A percentile compares a stretch with the other conserved stretches of the same genome.
Conservation (phyloP, 2,888 invertebrate genomes). For the Eretmocerus hayati region DNA sequence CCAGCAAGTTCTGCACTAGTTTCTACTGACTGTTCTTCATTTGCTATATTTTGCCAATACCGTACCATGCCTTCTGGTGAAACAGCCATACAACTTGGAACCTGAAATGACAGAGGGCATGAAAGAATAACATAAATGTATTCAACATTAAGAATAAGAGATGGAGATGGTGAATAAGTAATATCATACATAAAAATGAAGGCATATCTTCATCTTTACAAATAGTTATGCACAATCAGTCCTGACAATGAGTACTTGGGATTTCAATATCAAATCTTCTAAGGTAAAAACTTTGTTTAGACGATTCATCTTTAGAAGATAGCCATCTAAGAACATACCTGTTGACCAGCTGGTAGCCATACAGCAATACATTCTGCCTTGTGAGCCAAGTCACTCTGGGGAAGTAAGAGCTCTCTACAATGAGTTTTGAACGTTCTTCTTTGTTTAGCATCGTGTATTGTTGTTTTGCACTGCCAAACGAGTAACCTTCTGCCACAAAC, state of each 20-base stretch:
- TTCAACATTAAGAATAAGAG: no score
- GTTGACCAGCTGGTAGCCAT: constrained; percentile 55
- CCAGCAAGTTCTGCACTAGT: constrained; percentile 79
- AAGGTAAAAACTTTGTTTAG: background rate
- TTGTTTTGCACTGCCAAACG: constrained; percentile 72
- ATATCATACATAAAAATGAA: no score
- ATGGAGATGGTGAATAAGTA: no score
- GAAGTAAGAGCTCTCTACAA: constrained; percentile 79
- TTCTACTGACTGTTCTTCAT: constrained; percentile 80
- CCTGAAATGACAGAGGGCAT: no score
- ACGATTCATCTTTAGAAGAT: background rate
- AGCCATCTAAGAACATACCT: constrained; percentile 44
- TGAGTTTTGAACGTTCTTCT: constrained; percentile 53
- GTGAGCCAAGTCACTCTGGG: constrained; percentile 88
- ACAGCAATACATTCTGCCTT: constrained; percentile 76
- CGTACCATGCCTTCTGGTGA: constrained; percentile 88
- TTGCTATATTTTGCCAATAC: constrained; percentile 88
- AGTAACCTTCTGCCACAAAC: constrained; percentile 79
- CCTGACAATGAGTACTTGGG: no score
- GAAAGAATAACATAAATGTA: no score
- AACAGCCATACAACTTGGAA: constrained; percentile 83
- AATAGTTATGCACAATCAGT: no score
- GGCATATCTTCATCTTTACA: no score
- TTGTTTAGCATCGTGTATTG: constrained; percentile 39
- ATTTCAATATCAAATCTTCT: no score